Conservation (phyloP, 1,140 invertebrate species). For the Caenorhabditis latens region DNA sequence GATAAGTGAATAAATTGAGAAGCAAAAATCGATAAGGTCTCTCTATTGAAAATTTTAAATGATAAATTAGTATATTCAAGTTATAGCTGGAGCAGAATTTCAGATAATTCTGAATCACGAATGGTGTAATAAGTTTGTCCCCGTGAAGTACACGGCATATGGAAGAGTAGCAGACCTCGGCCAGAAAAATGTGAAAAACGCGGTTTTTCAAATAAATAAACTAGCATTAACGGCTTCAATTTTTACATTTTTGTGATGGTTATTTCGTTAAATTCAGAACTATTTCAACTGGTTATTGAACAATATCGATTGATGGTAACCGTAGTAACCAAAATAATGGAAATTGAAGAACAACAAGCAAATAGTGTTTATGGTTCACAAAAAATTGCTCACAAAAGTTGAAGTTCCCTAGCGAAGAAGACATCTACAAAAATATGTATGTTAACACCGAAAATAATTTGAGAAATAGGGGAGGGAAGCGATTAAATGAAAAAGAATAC, state of each 20-base stretch:
- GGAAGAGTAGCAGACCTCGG: neutral
- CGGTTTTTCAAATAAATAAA: neutral
- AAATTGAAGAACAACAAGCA: neutral
- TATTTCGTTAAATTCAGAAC: too few relatives aligned
- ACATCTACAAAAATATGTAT: slow-evolving; percentile 8
- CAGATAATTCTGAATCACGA: too few relatives aligned
- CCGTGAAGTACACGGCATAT: neutral
- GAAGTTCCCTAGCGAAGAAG: neutral
- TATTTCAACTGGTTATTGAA: too few relatives aligned
- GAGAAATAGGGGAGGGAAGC: neutral
- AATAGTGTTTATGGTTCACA: slow-evolving; percentile 12
- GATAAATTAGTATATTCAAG: too few relatives aligned
- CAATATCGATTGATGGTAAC: too few relatives aligned
- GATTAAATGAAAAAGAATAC: neutral
- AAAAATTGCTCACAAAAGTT: neutral
- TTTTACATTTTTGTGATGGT: too few relatives aligned
- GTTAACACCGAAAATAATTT: slow-evolving; percentile 22
- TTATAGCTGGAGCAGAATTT: too few relatives aligned
- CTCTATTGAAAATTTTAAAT: too few relatives aligned
- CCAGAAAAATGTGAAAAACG: neutral
- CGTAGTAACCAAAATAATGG: too few relatives aligned
- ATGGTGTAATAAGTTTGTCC: neutral
- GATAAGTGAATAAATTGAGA: neutral
- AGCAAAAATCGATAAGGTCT: too few relatives aligned
- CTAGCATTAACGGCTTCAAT: too few relatives aligned